A percentile compares a stretch with the other conserved stretches of the same genome.
Evolutionary conservation across 2,113 vertebrate species (phyloP).

Genomic region (Tonatia bakeri): DNA sequence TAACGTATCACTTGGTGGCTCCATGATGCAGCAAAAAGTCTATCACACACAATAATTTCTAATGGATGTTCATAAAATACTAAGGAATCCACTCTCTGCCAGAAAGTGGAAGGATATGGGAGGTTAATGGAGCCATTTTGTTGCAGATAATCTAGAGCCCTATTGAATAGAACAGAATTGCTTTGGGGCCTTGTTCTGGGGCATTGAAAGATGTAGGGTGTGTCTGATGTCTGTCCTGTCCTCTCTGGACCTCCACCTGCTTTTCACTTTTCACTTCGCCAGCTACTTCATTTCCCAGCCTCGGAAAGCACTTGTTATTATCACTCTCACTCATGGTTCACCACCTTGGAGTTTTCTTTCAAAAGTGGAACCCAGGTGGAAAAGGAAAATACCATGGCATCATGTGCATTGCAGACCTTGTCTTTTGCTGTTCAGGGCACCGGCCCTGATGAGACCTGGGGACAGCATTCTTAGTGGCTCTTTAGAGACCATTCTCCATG

Average conservation of each 20-base stretch:
- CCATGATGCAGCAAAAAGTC: not conserved
- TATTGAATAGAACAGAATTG: not conserved
- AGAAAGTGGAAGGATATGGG: not conserved
- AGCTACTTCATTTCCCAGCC: not conserved
- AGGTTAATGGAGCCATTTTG: not conserved
- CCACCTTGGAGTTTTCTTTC: not conserved
- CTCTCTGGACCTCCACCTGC: not conserved
- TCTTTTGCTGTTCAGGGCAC: not conserved
- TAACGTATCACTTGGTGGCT: slow-evolving; percentile 12
- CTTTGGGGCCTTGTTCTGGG: not conserved
- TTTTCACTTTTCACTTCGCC: not conserved
- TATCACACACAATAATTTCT: not conserved
- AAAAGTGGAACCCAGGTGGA: not conserved
- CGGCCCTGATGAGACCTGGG: not conserved
- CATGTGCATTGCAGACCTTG: not conserved
- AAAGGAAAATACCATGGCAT: not conserved
- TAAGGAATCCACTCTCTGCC: not conserved
- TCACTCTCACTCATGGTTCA: not conserved
- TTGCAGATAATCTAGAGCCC: not conserved
- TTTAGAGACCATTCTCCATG: not conserved
- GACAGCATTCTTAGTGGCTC: not conserved
- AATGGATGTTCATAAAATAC: not conserved
- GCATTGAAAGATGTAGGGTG: not conserved
- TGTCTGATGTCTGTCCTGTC: not conserved
- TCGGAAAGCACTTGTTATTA: not conserved